Conservation (phyloP, 2,888 invertebrate genomes). For the Subacronicta megacephala region DNA sequence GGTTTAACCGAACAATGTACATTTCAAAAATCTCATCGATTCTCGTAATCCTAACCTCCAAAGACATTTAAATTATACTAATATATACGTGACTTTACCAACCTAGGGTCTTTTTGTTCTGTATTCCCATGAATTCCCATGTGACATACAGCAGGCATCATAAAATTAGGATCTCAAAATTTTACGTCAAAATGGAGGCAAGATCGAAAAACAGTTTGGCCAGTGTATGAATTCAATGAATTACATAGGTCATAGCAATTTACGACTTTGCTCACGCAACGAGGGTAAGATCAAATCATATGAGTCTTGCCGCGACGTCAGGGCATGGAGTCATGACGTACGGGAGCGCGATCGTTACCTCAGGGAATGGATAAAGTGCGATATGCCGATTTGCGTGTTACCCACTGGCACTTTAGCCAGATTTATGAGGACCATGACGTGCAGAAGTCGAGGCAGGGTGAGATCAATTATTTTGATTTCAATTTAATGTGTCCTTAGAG, state of each 20-base stretch:
- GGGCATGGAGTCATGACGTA: slow-evolving; percentile 89
- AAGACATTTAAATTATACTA: too few relatives aligned
- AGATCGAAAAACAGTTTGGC: slow-evolving; percentile 34
- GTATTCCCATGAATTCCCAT: background rate
- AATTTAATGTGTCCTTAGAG: background rate
- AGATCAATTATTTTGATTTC: slow-evolving; percentile 28
- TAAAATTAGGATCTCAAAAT: slow-evolving; percentile 65
- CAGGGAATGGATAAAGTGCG: slow-evolving; percentile 82
- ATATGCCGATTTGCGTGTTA: slow-evolving; percentile 77
- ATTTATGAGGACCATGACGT: slow-evolving; percentile 74
- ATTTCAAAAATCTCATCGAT: too few relatives aligned
- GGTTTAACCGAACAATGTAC: background rate
- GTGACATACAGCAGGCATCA: slow-evolving; percentile 6
- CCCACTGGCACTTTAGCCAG: slow-evolving; percentile 67
- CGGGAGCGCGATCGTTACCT: slow-evolving; percentile 70
- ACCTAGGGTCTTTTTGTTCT: background rate
- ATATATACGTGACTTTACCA: too few relatives aligned
- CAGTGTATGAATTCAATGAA: slow-evolving; percentile 73
- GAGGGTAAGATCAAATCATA: slow-evolving; percentile 88
- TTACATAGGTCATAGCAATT: slow-evolving; percentile 54
- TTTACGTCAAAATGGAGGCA: slow-evolving; percentile 64
- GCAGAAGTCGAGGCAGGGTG: slow-evolving; percentile 70
- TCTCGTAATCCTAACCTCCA: background rate
- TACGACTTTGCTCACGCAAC: slow-evolving; percentile 77
- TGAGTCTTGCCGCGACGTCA: slow-evolving; percentile 86